Evolutionary conservation across 2,888 invertebrate species (phyloP), one percentile per base, ranked within the genome.

Genomic region (Tineola bisselliella): DNA sequence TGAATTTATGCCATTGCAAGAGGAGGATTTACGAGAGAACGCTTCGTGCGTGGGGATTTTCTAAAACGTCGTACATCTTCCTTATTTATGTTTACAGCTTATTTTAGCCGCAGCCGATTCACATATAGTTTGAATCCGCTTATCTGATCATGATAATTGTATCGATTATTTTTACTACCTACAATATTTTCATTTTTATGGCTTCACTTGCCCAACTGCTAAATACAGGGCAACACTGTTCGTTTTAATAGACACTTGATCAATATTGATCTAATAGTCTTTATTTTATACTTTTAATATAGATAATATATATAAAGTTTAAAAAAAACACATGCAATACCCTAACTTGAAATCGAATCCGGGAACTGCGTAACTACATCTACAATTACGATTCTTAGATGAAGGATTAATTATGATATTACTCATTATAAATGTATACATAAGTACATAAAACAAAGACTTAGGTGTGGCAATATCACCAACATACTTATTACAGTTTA

Each of bases 51-150:
- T 84, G 81, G 77, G 77, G 79, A 79, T 81, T 81, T 84, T 79
- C 77, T 79, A 81, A 81, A 84, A 81, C 77, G 73, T 73, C 80
- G 76, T 86, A 81, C 72, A 76, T 83, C 84, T 83, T 81, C 79
- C 68, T 83, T 84, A 86, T 86, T 86, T 86, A 86, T 84, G 83
- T 82, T 84, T 83, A 81, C 82, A 82, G 81, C 81, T 81, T 82
- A 80, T 75, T 77, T 74, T 74, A 74, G 72, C 79, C 77, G 72
- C 79, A 76, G 72, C 77, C 78, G 75, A 77, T 60, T 43, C 43
- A 12, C 76, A 76, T 77, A 77, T 78, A 80, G 77, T 82, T 80
- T 78, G 80, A 81, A 81, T 80, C 78, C 82, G 81, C 81, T 84
- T 86, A 86, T 84, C 81, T 82, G 77, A 86, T 84, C 82, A 77